phyloP scores from a whole-genome alignment of 2,888 invertebrate species.

The Nebria brevicollis region DNA sequence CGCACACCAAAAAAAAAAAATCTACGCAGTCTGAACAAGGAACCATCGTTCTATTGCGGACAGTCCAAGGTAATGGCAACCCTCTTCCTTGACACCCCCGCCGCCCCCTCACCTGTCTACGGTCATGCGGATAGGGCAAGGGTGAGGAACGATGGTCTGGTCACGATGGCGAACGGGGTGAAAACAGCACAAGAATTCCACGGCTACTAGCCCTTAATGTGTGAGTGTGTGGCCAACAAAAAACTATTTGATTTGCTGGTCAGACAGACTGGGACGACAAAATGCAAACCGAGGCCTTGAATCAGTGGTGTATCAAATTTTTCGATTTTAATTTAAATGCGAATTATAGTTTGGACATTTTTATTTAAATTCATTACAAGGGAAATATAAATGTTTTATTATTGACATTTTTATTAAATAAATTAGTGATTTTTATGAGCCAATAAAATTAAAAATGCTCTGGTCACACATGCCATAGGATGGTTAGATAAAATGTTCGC shows the following conservation, averaged over 20 bases:
- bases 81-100: not conserved
- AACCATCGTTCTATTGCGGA: not conserved
- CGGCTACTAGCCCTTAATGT: constrained; percentile 42
- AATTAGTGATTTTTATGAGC: too few species aligned
- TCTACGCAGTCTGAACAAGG: not conserved
- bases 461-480: too few species aligned
- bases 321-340: not conserved
- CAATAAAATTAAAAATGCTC: too few species aligned
- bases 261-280: constrained; percentile 29
- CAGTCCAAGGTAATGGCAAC: constrained; percentile 11
- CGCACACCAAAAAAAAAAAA: constrained; percentile 13
- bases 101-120: constrained; percentile 40
- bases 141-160: constrained; percentile 16
- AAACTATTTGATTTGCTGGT: constrained; percentile 32
- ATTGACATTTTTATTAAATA: too few species aligned
- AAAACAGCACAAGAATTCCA: constrained; percentile 48
- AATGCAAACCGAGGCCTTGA: constrained; percentile 25
- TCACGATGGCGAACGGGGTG: constrained; percentile 46
- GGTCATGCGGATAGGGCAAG: constrained; percentile 22
- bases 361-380: too few species aligned
- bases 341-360: not conserved
- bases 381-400: too few species aligned
- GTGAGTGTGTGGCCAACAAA: constrained; percentile 20
- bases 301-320: not conserved
- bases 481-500: too few species aligned